Evolutionary conservation across 1,140 invertebrate genomes (phyloP).

Genomic region (Drosophila virilis): DNA sequence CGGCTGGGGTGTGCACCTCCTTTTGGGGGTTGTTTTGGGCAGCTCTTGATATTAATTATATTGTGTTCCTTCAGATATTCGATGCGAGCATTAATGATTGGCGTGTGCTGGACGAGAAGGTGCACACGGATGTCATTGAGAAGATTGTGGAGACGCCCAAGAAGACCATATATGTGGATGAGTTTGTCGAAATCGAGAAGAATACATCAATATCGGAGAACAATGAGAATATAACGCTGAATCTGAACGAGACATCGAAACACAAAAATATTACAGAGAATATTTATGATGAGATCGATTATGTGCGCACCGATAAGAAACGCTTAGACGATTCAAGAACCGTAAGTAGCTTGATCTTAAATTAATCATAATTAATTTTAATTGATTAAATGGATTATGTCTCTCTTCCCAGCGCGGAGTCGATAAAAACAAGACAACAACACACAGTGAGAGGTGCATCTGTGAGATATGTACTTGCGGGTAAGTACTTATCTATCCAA

Average conservation of each 20-base stretch:
- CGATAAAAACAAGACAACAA: constrained; percentile 84
- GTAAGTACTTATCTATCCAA: constrained; percentile 86
- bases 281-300: constrained; percentile 84
- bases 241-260: constrained; percentile 79
- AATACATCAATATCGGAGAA: constrained; percentile 79
- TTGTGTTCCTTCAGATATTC: constrained; percentile 65
- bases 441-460: constrained; percentile 91
- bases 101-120: constrained; percentile 82
- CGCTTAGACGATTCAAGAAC: constrained; percentile 79
- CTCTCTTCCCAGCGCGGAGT: constrained; percentile 67
- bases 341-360: constrained; percentile 42
- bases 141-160: constrained; percentile 83
- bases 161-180: constrained; percentile 82
- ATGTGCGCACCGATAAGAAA: constrained; percentile 68
- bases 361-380: not conserved
- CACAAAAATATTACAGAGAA: constrained; percentile 81
- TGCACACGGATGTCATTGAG: constrained; percentile 84
- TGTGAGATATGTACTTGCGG: constrained; percentile 96
- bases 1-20: not conserved
- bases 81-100: constrained; percentile 84
- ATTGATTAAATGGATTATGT: not conserved
- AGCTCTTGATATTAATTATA: not conserved
- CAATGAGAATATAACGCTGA: constrained; percentile 75
- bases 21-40: constrained; percentile 17
- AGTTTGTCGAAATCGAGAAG: constrained; percentile 83